phyloP scores from a whole-genome alignment of 1,140 invertebrate genomes.

The Zophobas morio region DNA sequence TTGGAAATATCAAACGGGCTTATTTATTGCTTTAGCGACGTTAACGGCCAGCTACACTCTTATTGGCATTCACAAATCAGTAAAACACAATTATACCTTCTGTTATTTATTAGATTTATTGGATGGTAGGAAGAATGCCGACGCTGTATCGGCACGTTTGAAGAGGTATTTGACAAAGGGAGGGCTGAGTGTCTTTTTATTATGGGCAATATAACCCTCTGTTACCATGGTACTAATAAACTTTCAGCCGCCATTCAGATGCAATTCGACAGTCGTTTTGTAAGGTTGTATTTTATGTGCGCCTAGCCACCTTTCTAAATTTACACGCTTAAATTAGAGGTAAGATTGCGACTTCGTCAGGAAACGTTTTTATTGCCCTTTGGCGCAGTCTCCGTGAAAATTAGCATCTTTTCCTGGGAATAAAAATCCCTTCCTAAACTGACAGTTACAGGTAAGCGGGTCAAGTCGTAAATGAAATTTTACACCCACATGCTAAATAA shows the following conservation, averaged over 20 bases:
- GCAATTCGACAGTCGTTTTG: conserved; percentile 19
- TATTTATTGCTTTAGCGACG: conserved; percentile 55
- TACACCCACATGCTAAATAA: conserved; percentile 15
- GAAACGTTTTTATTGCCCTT: conserved; percentile 25
- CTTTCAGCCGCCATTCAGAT: conserved; percentile 13
- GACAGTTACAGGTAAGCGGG: conserved; percentile 7
- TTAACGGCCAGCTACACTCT: conserved; percentile 50
- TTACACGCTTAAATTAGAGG: conserved; percentile 21
- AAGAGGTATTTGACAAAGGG: conserved; percentile 51
- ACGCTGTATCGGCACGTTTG: conserved; percentile 54
- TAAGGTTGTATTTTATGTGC: conserved; percentile 32
- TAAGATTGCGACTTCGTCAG: conserved; percentile 14
- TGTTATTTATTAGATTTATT: conserved; percentile 59
- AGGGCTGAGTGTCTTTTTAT: conserved; percentile 41
- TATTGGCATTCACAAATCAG: conserved; percentile 59
- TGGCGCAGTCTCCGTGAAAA: not conserved
- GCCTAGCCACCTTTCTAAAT: conserved; percentile 27
- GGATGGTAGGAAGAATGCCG: conserved; percentile 45
- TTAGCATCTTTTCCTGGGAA: conserved; percentile 21
- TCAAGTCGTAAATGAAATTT: not conserved
- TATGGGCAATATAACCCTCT: conserved; percentile 44
- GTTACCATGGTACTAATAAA: conserved; percentile 27
- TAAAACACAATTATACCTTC: conserved; percentile 57
- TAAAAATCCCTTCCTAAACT: conserved; percentile 20
- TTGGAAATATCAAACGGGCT: conserved; percentile 54